Evolutionary conservation across 2,888 invertebrate species (phyloP).

Genomic region (Andricus quercusramuli): DNA sequence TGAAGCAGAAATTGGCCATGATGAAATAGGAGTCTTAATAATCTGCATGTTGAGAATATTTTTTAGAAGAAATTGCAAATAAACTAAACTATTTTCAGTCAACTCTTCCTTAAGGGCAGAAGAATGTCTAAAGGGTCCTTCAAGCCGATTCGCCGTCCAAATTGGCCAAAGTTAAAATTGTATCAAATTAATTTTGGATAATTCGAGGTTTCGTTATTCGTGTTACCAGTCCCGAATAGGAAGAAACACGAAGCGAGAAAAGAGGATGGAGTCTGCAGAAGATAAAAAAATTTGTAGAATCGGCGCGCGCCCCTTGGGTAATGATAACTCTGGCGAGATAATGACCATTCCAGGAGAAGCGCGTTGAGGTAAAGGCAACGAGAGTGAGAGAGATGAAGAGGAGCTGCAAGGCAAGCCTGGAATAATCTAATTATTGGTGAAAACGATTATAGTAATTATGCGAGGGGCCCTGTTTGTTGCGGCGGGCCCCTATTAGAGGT

Average conservation of each 20-base stretch:
- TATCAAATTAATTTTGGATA: constrained; percentile 30
- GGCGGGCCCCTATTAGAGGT: constrained; percentile 62
- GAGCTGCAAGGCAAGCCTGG: constrained; percentile 53
- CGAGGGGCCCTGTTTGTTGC: constrained; percentile 56
- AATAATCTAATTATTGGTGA: constrained; percentile 78
- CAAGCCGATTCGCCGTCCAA: background rate
- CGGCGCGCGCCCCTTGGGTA: constrained; percentile 65
- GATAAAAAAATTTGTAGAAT: constrained; percentile 62
- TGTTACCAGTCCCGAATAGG: background rate
- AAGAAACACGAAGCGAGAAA: constrained; percentile 43
- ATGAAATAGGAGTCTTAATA: background rate
- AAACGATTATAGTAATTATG: constrained; percentile 78
- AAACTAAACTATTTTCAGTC: too few relatives aligned
- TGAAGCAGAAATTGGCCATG: background rate
- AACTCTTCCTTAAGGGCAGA: too few relatives aligned
- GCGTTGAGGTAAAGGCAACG: constrained; percentile 55
- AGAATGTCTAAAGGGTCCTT: too few relatives aligned
- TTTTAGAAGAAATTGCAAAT: too few relatives aligned
- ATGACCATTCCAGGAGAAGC: constrained; percentile 67
- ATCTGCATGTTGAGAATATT: background rate
- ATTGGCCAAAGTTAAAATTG: constrained; percentile 6
- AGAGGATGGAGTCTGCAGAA: constrained; percentile 56
- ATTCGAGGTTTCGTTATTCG: constrained; percentile 7
- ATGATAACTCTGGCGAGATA: constrained; percentile 75
- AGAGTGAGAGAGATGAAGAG: constrained; percentile 48